Evolutionary conservation across 2,797 vertebrate species (phyloP), one percentile per base, ranked within the genome.

Genomic region (Chaenodraco wilsoni): DNA sequence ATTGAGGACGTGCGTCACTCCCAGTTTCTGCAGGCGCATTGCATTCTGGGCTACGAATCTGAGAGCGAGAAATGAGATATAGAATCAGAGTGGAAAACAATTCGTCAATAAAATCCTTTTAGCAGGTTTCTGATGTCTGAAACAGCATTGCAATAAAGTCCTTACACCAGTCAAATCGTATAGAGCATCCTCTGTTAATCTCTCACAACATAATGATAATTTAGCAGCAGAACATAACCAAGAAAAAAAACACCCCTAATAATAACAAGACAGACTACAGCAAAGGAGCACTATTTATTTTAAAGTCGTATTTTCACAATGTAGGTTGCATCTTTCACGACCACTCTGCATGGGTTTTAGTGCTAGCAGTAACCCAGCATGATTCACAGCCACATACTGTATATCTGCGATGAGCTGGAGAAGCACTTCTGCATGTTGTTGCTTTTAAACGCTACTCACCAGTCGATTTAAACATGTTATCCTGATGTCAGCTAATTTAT

Each of bases 41-140:
- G 96, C 92, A 89, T 98, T 96, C 93, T 99, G 97, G 69, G 97
- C 98, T 54, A 99, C 96, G 77, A 97, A 97, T 88, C 98, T 96
- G 84, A 1, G 23, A 4, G 5, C 40, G 27, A 0, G 5, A 58
- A 37, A 74, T 12, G 16, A 78, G 46, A 48, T n/a, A 12, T 37
- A 33, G 10, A 40, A 67, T 57, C 50, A 72, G 45, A 67, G 65
- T 1, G 15, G 19, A 58, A 41, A 10, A 52, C 27, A n/a, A 56
- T 0, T n/a, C 11, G 33, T 9, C 3, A 9, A 50, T 23, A 49
- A 12, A 48, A 49, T 33, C 27, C 54, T 41, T 49, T 43, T 5
- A 46, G 45, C 23, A 19, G 43, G 49, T 13, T 56, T 50, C 41
- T 68, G 62, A 65, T 21, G 45, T 44, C 55, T 41, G 52, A 14